Evolutionary conservation across 2,888 invertebrate species (phyloP).

Genomic region (Fissipunctia ypsillon): DNA sequence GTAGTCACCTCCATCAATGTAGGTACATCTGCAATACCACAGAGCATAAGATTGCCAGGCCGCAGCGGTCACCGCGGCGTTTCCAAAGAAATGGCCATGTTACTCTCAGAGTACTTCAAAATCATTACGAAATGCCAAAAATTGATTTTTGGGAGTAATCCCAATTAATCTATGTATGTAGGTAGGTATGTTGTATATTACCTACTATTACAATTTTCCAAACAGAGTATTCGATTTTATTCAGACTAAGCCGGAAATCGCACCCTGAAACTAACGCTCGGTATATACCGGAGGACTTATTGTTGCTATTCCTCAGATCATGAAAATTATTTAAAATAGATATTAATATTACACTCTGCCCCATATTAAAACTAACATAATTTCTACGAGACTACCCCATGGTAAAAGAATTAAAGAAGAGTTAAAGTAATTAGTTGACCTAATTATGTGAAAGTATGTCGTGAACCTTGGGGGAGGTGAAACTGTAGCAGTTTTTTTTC

Average conservation of each 20-base stretch:
- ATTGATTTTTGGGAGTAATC: not conserved
- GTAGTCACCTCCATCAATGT: not conserved
- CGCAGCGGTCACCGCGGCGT: not conserved
- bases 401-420: constrained; percentile 8
- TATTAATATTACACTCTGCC: not conserved
- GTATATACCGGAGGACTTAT: constrained; percentile 21
- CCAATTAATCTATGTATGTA: not conserved
- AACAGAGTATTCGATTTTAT: not conserved
- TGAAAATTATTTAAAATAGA: not conserved
- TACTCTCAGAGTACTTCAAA: too few species aligned
- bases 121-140: not conserved
- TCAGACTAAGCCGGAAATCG: constrained; percentile 21
- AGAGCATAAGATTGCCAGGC: not conserved
- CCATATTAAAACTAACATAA: constrained; percentile 3
- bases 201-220: not conserved
- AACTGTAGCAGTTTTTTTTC: constrained; percentile 16
- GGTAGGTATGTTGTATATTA: not conserved
- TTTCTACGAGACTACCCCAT: not conserved
- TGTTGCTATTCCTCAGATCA: constrained; percentile 7
- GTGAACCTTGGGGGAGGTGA: not conserved
- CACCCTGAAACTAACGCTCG: not conserved
- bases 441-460: constrained; percentile 37
- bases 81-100: not conserved
- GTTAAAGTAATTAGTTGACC: constrained; percentile 36
- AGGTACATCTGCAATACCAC: not conserved